Base-by-base conservation (phyloP, 2,888 invertebrate species). In the Cephalotes varians region DNA sequence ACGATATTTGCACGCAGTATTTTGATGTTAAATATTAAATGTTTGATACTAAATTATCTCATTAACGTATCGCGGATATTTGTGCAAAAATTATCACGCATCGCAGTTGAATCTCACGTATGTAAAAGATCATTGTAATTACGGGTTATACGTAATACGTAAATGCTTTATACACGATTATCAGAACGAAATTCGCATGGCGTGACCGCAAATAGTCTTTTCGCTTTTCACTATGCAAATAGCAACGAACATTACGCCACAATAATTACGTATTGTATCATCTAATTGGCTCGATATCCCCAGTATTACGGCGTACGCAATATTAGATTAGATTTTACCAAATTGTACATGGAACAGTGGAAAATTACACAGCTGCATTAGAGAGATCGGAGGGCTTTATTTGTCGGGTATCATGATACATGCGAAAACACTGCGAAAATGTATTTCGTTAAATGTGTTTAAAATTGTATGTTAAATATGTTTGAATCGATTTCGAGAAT, bases 311-410 rank as follows among this genome's bases (percentile, higher is more conserved):
- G 49, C 49, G 71, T 64, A 67, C 56, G 31, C 83, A 83, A 89
- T 87, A 90, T 88, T 86, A 90, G 85, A 88, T 90, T 90, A 88
- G 87, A 85, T 85, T 84, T 74, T 83, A 64, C 62, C 77, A 81
- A 84, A 88, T 86, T 88, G 82, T 67, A 47, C 81, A 73, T 76
- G 71, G 58, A 21, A 77, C 51, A 28, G 40, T 40, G 67, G 84
- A 84, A 83, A 88, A 85, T 87, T 88, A 83, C 83, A 71, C 82
- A 51, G 65, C 56, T 67, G 60, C 65, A 67, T 83, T 81, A 72
- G 64, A 65, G 58, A 47, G 44, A 21, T 44, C 31, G 40, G 18
- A n/a, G 34, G 60, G 73, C 62, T 65, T 85, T 82, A 67, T 67
- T 73, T 69, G 54, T 28, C 28, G 25, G 15, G 4, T 10, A 28